Base-by-base conservation (phyloP, 2,888 invertebrate genomes). In the Exephanes ischioxanthus region DNA sequence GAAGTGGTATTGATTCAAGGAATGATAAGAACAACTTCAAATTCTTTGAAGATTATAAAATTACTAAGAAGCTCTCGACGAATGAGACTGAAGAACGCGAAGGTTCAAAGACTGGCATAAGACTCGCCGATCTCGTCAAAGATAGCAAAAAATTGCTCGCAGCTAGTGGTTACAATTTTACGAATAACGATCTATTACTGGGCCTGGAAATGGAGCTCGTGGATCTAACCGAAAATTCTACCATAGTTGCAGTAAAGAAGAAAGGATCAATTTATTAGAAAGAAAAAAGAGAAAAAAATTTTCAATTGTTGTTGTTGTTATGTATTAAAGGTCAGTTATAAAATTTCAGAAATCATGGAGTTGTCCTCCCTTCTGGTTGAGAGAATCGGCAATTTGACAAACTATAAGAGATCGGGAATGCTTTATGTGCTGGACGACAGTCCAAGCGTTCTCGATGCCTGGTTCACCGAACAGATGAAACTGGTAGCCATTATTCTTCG, bases 391-490 rank as follows among this genome's bases (percentile, higher is more conserved):
- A 19, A 71, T 30, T 22, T 77, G 22, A 26, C 84, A 9, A 63
- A 33, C 6, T 11, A 30, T 16, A 6, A 61, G 7, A 19, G 37
- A 19, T 76, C 76, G n/a, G 84, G 58, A 45, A 41, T 81, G 11
- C 76, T 84, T 5, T 81, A 81, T 53, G 84, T 84, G n/a, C 45
- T 84, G 30, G 84, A 81, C 66, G 81, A 84, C 22, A 77, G 84
- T 67, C 26, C 48, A 2, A 81, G 77, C 51, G 45, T 84, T 37
- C 51, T 76, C 22, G 81, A 84, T 22, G 30, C 45, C 19, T 77
- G 81, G 81, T 71, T 84, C 1, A 77, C 77, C n/a, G 80, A 77
- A 9, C 76, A 84, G 51, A 53, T 81, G 22, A 84, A 84, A 55
- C 55, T 77, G 7, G 72, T 71, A 22, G 45, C 76, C 48, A 51